A percentile compares a stretch with the other conserved stretches of the same genome.
Evolutionary conservation across 2,113 vertebrate species (phyloP).

Genomic region (Leiothrix lutea): DNA sequence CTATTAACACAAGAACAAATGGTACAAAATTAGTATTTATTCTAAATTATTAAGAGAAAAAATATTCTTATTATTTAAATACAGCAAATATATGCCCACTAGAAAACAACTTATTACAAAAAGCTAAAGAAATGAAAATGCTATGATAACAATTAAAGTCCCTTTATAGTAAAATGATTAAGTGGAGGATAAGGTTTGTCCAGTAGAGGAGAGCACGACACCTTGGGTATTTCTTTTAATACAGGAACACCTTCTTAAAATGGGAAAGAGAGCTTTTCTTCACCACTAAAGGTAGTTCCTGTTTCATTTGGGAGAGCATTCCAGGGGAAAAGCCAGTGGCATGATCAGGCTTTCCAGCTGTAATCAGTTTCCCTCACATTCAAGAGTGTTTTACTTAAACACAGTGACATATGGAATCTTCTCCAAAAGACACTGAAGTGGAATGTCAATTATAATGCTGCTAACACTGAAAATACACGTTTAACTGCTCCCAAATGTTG

Average conservation of each 20-base stretch:
- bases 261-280: neutral
- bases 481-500: neutral
- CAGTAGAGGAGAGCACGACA: accelerated
- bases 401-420: neutral
- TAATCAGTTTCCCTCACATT: neutral
- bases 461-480: neutral
- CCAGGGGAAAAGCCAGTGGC: neutral
- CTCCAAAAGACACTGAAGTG: neutral
- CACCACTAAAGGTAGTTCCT: neutral
- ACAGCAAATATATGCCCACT: neutral
- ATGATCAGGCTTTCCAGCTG: neutral
- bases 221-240: neutral
- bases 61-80: neutral
- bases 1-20: neutral
- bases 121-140: neutral
- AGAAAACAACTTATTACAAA: neutral
- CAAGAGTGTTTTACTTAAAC: neutral
- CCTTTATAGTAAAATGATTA: neutral
- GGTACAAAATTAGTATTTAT: neutral
- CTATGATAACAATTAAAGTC: neutral
- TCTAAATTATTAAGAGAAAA: neutral
- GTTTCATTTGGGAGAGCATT: neutral
- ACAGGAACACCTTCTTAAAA: neutral
- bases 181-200: neutral
- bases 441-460: neutral